phyloP scores from a whole-genome alignment of 2,113 vertebrate genomes.

The Anguilla japonica region DNA sequence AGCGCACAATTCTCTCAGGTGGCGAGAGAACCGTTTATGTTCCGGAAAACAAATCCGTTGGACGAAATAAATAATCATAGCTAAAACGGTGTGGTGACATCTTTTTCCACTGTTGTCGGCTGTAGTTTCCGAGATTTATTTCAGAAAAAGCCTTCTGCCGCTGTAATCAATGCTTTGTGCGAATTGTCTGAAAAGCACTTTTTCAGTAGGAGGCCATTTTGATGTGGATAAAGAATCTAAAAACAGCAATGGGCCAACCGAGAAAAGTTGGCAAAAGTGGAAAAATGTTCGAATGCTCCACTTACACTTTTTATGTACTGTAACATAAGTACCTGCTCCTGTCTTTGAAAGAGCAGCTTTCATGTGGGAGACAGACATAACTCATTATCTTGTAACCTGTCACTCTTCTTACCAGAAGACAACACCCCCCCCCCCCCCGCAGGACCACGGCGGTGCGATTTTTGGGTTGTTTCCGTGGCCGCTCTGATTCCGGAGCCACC shows the following conservation, averaged over 20 bases:
- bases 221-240: neutral
- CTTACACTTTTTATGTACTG: neutral
- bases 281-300: neutral
- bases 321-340: neutral
- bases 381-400: neutral
- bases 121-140: constrained; percentile 12
- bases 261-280: neutral
- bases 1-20: constrained; percentile 62
- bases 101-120: constrained; percentile 38
- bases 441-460: too few species aligned
- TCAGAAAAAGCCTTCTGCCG: neutral
- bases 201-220: neutral
- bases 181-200: neutral
- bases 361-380: neutral
- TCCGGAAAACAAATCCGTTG: constrained; percentile 69
- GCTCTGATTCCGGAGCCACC: neutral
- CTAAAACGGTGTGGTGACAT: constrained; percentile 55
- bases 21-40: constrained; percentile 67
- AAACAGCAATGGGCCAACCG: neutral
- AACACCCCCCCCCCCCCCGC: neutral
- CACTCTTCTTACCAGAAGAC: neutral
- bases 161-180: neutral
- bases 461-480: neutral
- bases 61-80: constrained; percentile 52
- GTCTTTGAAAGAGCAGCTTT: neutral